A percentile compares a stretch with the other conserved stretches of the same genome.
These are phyloP conservation scores for Numida meleagris DNA, from an alignment of 2,113 vertebrate species.

Conservation along the genomic window DNA sequence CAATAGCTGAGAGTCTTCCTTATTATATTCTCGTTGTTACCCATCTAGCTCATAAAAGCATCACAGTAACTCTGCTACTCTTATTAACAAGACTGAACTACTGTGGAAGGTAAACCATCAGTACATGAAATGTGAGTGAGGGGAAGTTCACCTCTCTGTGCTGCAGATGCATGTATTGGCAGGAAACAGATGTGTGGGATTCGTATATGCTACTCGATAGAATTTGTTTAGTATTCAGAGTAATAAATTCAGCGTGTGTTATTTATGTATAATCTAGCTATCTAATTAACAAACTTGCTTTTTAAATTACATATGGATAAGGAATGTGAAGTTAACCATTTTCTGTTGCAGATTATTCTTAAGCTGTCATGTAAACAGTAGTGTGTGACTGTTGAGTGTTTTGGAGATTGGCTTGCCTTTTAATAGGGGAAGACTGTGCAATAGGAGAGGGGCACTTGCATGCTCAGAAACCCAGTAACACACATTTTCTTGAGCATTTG, in stretches of 20 bases:
- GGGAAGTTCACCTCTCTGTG: neutral
- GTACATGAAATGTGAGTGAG: neutral
- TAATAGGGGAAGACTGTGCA: neutral
- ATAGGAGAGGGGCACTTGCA: neutral
- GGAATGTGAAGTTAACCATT: neutral
- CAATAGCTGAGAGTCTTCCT: neutral
- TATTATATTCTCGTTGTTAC: neutral
- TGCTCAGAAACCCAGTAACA: neutral
- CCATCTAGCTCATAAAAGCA: neutral
- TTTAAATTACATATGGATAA: neutral
- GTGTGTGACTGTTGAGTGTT: neutral
- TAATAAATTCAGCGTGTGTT: neutral
- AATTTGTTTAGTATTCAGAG: neutral
- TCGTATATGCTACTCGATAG: neutral
- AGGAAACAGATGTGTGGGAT: neutral
- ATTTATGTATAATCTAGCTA: neutral
- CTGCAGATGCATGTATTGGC: rapidly evolving
- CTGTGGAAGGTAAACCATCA: neutral
- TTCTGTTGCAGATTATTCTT: neutral
- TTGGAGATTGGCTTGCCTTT: neutral
- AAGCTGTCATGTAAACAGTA: neutral
- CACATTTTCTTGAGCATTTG: neutral
- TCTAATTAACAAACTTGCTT: neutral
- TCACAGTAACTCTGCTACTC: neutral
- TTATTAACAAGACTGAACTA: neutral